These are phyloP conservation scores for Phalacrocorax brasilianus DNA, from an alignment of 2,113 vertebrate genomes.

Conservation along the genomic window DNA sequence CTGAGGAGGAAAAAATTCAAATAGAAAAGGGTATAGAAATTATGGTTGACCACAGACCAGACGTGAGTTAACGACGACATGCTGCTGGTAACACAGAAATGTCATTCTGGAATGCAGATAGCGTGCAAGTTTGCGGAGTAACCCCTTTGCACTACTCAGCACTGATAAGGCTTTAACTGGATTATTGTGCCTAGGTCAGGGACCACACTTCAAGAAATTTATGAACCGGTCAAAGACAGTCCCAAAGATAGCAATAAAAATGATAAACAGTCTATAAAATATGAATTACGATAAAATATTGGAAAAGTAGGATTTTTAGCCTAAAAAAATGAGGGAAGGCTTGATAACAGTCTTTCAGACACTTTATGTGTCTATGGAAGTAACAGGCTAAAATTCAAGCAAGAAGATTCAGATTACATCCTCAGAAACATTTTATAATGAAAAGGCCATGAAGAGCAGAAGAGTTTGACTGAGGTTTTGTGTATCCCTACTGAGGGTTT, in stretches of 20 bases:
- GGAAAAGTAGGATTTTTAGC: not conserved
- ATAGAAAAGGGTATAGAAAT: not conserved
- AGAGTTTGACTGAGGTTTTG: not conserved
- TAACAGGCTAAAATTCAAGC: not conserved
- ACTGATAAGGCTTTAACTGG: slow-evolving; percentile 1
- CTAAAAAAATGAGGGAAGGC: not conserved
- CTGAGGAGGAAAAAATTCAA: not conserved
- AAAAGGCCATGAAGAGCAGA: not conserved
- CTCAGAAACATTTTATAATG: not conserved
- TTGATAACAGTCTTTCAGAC: not conserved
- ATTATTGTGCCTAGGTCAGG: not conserved
- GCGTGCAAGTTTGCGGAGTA: not conserved
- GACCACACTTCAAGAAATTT: slow-evolving; percentile 9
- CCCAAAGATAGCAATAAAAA: slow-evolving; percentile 4
- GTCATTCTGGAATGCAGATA: not conserved
- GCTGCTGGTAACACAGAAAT: not conserved
- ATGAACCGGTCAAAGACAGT: not conserved
- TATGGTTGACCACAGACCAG: not conserved
- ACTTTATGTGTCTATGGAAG: not conserved
- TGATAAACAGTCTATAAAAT: not conserved
- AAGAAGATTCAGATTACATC: not conserved
- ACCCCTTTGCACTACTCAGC: not conserved
- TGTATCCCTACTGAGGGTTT: not conserved
- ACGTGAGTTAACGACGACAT: fast-evolving
- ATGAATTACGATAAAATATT: not conserved